phyloP scores from a whole-genome alignment of 30 jellyfish, hydroid and myxozoan species.

The Sanderia malayensis region DNA sequence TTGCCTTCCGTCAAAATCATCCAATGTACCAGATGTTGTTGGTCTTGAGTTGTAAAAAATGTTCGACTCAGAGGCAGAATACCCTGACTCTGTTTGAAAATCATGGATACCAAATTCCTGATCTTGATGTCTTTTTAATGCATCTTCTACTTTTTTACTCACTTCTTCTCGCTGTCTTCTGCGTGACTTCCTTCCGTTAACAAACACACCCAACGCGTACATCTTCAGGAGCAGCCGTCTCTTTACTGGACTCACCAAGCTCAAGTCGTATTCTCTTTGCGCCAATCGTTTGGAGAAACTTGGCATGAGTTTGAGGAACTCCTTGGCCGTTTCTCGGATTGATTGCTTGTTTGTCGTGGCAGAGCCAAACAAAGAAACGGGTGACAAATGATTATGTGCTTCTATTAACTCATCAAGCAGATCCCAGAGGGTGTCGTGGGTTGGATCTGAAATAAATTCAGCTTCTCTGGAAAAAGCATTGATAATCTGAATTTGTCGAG shows the following conservation, averaged over 20 bases:
- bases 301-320: constrained; percentile 84
- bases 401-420: constrained; percentile 90
- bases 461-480: constrained; percentile 97
- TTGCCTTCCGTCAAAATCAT: constrained; percentile 57
- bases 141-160: constrained; percentile 55
- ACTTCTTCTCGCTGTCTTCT: constrained; percentile 58
- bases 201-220: constrained; percentile 87
- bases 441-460: constrained; percentile 77
- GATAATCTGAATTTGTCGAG: constrained; percentile 80
- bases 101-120: constrained; percentile 18
- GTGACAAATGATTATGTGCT: constrained; percentile 82
- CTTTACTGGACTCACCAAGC: constrained; percentile 70
- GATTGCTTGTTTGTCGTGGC: constrained; percentile 87
- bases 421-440: constrained; percentile 97
- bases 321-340: constrained; percentile 79
- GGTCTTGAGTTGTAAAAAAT: constrained; percentile 60
- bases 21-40: constrained; percentile 65
- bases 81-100: neutral
- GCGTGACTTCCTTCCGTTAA: constrained; percentile 52
- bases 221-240: constrained; percentile 81
- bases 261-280: constrained; percentile 84
- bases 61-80: constrained; percentile 39
- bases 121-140: constrained; percentile 64
- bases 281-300: constrained; percentile 70
- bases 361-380: constrained; percentile 86